Evolutionary conservation across 1,140 invertebrate species (phyloP).

Genomic region (Bradysia coprophila): DNA sequence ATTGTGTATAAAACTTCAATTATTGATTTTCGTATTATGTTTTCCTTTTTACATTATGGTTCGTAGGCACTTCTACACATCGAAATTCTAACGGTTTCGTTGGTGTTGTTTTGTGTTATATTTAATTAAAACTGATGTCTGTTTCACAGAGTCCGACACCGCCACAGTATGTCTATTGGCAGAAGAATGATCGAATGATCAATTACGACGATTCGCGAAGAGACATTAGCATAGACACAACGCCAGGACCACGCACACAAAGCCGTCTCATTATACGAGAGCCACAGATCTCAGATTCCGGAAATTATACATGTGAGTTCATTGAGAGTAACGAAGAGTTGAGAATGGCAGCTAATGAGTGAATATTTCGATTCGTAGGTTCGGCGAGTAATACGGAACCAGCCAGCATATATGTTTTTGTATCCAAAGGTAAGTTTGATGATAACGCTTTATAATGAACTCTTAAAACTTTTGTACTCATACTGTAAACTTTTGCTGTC

Average conservation of each 20-base stretch:
- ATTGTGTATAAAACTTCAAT: no score
- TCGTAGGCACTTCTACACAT: no score
- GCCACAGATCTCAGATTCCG: constrained; percentile 67
- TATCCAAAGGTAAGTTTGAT: constrained; percentile 64
- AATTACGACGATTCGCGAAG: constrained; percentile 75
- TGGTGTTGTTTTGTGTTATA: no score
- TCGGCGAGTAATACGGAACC: constrained; percentile 75
- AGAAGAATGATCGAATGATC: constrained; percentile 81
- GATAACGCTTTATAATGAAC: no score
- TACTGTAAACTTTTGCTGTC: background rate
- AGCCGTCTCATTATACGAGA: constrained; percentile 64
- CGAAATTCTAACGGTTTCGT: no score
- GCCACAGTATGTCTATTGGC: constrained; percentile 81
- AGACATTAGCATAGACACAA: constrained; percentile 69
- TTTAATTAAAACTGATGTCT: no score
- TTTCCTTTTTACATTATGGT: no score
- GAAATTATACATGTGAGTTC: constrained; percentile 87
- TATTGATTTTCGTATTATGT: no score
- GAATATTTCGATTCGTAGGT: no score
- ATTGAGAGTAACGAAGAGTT: no score
- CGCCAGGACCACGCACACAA: constrained; percentile 63
- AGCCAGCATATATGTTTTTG: constrained; percentile 74
- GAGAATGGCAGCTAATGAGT: no score
- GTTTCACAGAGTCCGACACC: constrained; percentile 61
- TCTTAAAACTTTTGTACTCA: background rate